Evolutionary conservation across 2,797 vertebrate genomes (phyloP).

Genomic region (Chaetodon trifasciatus): DNA sequence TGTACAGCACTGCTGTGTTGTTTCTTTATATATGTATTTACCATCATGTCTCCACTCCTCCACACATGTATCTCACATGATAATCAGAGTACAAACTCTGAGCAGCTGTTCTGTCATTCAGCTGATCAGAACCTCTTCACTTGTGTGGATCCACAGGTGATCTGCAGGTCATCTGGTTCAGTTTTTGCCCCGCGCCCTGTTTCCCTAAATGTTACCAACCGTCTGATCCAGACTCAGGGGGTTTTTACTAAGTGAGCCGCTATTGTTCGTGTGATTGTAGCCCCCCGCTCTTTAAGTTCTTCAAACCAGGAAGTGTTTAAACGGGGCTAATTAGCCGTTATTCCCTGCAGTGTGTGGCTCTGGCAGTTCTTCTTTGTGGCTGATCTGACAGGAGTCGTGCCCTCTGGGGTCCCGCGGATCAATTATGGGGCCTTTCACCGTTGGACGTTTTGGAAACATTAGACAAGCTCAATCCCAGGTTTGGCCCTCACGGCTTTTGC

Average conservation of each 20-base stretch:
- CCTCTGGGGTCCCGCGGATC: slow-evolving; percentile 75
- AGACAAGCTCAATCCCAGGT: slow-evolving; percentile 75
- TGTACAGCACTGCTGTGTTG: too few relatives aligned
- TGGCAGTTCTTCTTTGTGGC: slow-evolving; percentile 76
- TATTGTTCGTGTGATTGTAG: slow-evolving; percentile 83
- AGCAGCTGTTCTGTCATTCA: background rate
- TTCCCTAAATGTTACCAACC: slow-evolving; percentile 71
- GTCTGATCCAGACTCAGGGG: slow-evolving; percentile 48
- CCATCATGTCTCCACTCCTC: background rate
- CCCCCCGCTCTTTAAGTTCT: slow-evolving; percentile 86
- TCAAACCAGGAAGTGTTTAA: slow-evolving; percentile 89
- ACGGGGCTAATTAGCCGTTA: slow-evolving; percentile 83
- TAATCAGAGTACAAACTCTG: background rate
- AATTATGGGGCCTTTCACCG: slow-evolving; percentile 81
- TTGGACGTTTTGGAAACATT: slow-evolving; percentile 77
- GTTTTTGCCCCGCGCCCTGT: slow-evolving; percentile 48
- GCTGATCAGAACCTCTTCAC: slow-evolving; percentile 7
- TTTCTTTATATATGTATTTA: background rate
- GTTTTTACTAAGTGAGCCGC: slow-evolving; percentile 67
- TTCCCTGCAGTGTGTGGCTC: slow-evolving; percentile 76
- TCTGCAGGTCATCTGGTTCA: slow-evolving; percentile 70
- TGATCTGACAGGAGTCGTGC: slow-evolving; percentile 87
- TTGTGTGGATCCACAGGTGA: slow-evolving; percentile 6
- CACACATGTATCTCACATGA: background rate
- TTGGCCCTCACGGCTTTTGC: slow-evolving; percentile 57